phyloP scores from a whole-genome alignment of 2,797 vertebrate genomes.

The Corythornis leucogaster region DNA sequence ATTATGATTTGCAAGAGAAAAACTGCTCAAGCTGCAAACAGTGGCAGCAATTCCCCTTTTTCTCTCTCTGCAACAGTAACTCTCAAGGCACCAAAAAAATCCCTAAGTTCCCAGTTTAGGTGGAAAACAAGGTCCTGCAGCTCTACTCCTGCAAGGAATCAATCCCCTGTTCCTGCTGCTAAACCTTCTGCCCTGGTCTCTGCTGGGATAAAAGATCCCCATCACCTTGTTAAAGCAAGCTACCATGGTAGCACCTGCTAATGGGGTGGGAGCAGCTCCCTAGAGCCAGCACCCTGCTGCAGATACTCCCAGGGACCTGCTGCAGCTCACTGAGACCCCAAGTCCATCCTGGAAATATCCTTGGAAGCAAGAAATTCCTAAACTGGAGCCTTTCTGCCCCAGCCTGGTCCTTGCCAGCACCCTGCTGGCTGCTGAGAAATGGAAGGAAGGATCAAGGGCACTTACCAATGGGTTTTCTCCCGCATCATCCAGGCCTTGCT shows the following conservation, averaged over 20 bases:
- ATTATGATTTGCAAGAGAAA: background rate
- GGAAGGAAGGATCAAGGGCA: background rate
- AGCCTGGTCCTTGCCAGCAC: background rate
- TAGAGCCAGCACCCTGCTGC: background rate
- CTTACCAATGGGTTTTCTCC: background rate
- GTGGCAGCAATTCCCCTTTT: background rate
- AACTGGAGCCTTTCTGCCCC: background rate
- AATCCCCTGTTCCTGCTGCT: background rate
- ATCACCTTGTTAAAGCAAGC: fast-evolving
- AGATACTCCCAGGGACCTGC: background rate
- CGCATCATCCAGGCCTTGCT: background rate
- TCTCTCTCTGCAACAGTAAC: background rate
- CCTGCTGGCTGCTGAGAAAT: background rate
- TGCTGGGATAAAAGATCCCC: background rate
- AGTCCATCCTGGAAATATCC: background rate
- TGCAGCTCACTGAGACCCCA: fast-evolving
- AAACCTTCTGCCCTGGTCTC: background rate
- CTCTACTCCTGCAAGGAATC: background rate
- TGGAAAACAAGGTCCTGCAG: background rate
- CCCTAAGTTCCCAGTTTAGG: fast-evolving
- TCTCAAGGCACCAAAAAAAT: background rate
- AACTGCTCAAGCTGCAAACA: background rate
- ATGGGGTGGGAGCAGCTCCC: background rate
- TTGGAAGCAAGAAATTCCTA: background rate
- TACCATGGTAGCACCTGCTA: fast-evolving